Base-by-base conservation (phyloP, 2,113 vertebrate genomes). In the Baryphthengus martii region DNA sequence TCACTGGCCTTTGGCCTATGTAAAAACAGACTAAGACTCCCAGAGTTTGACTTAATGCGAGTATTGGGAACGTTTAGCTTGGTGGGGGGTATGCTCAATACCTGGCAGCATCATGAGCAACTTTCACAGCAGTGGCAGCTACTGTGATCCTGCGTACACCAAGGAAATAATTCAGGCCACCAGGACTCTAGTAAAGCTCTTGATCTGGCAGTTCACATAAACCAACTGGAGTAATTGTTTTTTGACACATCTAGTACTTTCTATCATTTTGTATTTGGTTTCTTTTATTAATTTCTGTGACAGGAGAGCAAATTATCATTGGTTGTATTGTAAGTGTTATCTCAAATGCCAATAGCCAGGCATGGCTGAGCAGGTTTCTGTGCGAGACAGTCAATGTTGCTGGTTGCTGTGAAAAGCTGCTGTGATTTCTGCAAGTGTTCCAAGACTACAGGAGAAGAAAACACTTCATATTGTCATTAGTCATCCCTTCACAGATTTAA, bases 401-500 rank as follows among this genome's bases (percentile, higher is more conserved):
- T 3, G 5, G 52, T 31, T 61, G 65, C 76, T 74, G 52, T n/a
- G 49, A n/a, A 77, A 94, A 82, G 67, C 77, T 80, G 67, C 25
- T 0, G 0, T 21, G 45, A 88, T 90, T 94, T 81, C 85, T 78
- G 42, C 40, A 70, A 75, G 52, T 20, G 4, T 65, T 67, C 49
- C 65, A 75, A 62, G 55, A 58, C 5, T 26, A 63, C 63, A 73
- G 47, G 42, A 85, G 40, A 62, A 82, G 77, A 89, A 84, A 80
- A 59, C 52, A 33, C 35, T 56, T 83, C 42, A 14, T 88, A 35
- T 90, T 93, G 95, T 95, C 83, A 65, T 77, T 65, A 73, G 88
- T 95, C 85, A 92, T 83, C 66, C 82, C 90, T 72, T 91, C 61
- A 58, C 95, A 92, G 89, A 88, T 95, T 94, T 94, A 87, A 83